These are phyloP conservation scores for Strigamia transsilvanica DNA, from an alignment of 2,888 invertebrate genomes.

Conservation along the genomic window DNA sequence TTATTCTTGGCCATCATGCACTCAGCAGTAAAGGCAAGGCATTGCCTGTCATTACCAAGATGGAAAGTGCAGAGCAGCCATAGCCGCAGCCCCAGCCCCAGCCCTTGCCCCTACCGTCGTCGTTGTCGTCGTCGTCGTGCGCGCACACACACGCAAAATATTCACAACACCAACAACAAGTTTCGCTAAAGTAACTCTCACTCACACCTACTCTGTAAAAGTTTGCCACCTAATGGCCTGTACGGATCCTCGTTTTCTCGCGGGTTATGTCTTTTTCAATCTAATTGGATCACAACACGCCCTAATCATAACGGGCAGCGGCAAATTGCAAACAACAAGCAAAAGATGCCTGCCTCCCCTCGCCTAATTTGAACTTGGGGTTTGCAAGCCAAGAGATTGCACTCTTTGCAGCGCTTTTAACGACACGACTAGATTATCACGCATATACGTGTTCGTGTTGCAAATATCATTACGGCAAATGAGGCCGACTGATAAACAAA, in stretches of 20 bases:
- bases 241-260: neutral
- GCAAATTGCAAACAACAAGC: constrained; percentile 30
- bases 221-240: neutral
- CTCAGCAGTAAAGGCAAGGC: constrained; percentile 14
- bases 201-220: too few species aligned
- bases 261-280: constrained; percentile 17
- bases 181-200: neutral
- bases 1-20: constrained; percentile 23
- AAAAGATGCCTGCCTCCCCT: constrained; percentile 22
- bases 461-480: constrained; percentile 26
- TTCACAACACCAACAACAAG: neutral
- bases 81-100: too few species aligned
- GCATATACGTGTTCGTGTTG: constrained; percentile 26
- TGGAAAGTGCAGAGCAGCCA: constrained; percentile 7
- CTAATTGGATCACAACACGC: constrained; percentile 25
- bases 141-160: neutral
- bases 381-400: constrained; percentile 18
- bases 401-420: constrained; percentile 23
- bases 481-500: constrained; percentile 26
- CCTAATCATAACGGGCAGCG: constrained; percentile 16
- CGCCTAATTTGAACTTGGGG: constrained; percentile 26
- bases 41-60: constrained; percentile 26
- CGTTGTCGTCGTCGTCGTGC: neutral
- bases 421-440: constrained; percentile 30
- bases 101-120: too few species aligned